Evolutionary conservation across 1,140 invertebrate genomes (phyloP).

Genomic region (Yoshiicerus persimilis): DNA sequence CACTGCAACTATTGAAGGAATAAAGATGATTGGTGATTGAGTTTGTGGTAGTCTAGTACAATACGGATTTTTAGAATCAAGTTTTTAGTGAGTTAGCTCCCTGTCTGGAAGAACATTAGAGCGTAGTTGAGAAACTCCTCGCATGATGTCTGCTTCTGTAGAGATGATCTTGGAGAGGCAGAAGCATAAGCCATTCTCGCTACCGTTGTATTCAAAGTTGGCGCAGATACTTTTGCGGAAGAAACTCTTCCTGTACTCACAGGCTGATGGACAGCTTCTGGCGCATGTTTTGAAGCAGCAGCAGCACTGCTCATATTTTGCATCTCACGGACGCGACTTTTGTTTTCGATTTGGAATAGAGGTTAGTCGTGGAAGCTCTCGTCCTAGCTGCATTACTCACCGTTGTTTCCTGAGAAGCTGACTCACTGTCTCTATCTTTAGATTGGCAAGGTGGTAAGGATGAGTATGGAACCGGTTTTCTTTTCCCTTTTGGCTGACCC

Average conservation of each 20-base stretch:
- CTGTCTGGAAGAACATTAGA: not conserved
- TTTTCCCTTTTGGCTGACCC: not conserved
- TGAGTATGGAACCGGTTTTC: not conserved
- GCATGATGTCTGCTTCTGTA: not conserved
- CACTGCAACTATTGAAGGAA: too few relatives aligned
- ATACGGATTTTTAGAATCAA: too few relatives aligned
- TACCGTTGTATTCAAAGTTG: not conserved
- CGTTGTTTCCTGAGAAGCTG: not conserved
- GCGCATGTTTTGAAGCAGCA: not conserved
- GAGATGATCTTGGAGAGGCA: not conserved
- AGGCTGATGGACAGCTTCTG: not conserved
- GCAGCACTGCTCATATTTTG: slow-evolving; percentile 32
- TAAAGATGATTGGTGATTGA: too few relatives aligned
- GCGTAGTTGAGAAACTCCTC: not conserved
- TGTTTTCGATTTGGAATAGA: not conserved
- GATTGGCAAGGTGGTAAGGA: not conserved
- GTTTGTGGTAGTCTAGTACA: too few relatives aligned
- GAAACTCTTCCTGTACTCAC: not conserved
- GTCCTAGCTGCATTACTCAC: not conserved
- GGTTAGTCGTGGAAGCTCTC: not conserved
- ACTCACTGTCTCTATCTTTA: not conserved
- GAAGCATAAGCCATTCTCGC: not conserved
- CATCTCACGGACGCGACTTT: slow-evolving; percentile 39
- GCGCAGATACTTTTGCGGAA: not conserved
- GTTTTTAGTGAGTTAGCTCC: too few relatives aligned